Evolutionary conservation across 2,888 invertebrate genomes (phyloP).

Genomic region (Andrena chrysosceles): DNA sequence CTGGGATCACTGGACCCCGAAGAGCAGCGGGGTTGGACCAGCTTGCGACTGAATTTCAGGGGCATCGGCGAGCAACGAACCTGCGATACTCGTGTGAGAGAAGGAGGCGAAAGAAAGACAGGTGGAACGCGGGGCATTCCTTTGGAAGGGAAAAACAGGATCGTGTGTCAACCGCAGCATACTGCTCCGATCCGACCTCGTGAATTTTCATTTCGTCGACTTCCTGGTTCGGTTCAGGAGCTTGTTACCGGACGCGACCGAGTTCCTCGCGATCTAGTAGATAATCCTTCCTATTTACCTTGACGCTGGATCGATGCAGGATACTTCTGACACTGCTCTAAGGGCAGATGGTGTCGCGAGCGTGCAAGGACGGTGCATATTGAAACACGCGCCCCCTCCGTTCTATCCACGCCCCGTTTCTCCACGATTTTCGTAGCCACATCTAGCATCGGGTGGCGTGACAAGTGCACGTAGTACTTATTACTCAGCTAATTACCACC

Average conservation of each 20-base stretch:
- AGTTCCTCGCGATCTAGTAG: constrained; percentile 27
- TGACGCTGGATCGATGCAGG: constrained; percentile 11
- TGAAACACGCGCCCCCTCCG: background rate
- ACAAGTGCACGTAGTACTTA: constrained; percentile 28
- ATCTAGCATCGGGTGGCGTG: constrained; percentile 17
- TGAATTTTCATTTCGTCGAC: constrained; percentile 46
- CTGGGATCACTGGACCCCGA: background rate
- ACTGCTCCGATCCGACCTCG: background rate
- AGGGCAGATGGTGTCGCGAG: background rate
- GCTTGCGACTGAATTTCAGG: constrained; percentile 1
- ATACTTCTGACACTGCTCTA: background rate
- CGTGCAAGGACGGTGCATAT: background rate
- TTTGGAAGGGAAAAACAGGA: constrained; percentile 29
- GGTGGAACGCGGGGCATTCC: constrained; percentile 30
- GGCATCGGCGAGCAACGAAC: constrained; percentile 30
- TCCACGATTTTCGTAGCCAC: background rate
- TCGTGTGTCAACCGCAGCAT: constrained; percentile 25
- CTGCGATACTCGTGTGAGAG: constrained; percentile 31
- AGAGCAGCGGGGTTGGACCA: background rate
- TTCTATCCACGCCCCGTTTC: background rate
- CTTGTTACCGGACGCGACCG: background rate
- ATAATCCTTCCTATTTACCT: constrained; percentile 36
- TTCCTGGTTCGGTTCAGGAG: background rate
- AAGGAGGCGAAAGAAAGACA: constrained; percentile 27
- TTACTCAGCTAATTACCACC: constrained; percentile 41